Base-by-base conservation (phyloP, 2,888 invertebrate genomes). In the Sphinx pinastri region DNA sequence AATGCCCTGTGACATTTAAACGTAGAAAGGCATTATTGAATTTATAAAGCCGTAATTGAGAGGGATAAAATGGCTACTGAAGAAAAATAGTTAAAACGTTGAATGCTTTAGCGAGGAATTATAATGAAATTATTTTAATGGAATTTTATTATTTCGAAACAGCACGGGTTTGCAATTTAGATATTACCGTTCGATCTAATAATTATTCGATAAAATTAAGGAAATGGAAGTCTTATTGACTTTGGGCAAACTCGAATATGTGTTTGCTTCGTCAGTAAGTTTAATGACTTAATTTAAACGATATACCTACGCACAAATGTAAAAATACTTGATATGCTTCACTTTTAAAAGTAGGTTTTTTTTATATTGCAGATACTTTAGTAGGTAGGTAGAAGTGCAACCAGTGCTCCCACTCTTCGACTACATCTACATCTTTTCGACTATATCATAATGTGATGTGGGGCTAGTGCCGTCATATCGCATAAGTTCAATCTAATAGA, bases 91-190 rank as follows among this genome's bases (percentile, higher is more conserved):
- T 75, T 77, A 38, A 38, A 38, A 38, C 66, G 67, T 69, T 52
- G 72, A 71, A 68, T 55, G 58, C 67, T 66, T 60, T 60, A 69
- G 71, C 31, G 57, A 52, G 45, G 63, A 72, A 59, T 67, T 59
- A 72, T 71, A 73, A 75, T 76, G 75, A 74, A 77, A 77, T 73
- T 73, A 52, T 70, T 71, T 73, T 73, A 73, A 72, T 73, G 70
- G 68, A 71, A 74, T 75, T n/a, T n/a, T n/a, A n/a, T n/a, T n/a
- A n/a, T n/a, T n/a, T 69, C 71, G 45, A 68, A 71, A 72, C 25
- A 59, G 69, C 70, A 70, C 70, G 66, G 68, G 54, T 67, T 47
- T 63, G 63, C 49, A 63, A 63, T 47, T 63, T 63, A 19, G 13
- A 47, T 63, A 49, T 49, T 63, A 19, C 19, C 38, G 58, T 16